Base-by-base conservation (phyloP, 2,888 invertebrate genomes). In the Chloroclystis v-ata region DNA sequence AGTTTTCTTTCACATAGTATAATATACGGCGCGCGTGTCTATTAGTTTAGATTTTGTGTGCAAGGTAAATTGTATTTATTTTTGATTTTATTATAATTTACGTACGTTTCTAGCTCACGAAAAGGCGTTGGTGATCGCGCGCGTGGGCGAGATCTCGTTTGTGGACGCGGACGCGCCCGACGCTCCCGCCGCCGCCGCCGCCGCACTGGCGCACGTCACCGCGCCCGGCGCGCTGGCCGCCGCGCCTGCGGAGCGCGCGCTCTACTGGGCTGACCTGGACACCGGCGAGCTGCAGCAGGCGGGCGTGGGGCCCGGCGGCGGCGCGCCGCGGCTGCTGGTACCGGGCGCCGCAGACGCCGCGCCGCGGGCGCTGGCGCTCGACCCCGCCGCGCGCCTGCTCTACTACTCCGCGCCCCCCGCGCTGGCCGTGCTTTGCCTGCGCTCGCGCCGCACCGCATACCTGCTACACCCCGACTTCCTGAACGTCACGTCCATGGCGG, bases 111-210 rank as follows among this genome's bases (percentile, higher is more conserved):
- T 84, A 90, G 94, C 91, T 48, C 94, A 95, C 78, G 94, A 95
- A 75, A 90, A 91, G 65, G 94, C 96, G 44, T 78, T 97, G 54
- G 84, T 97, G 56, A 92, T 96, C 66, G 93, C 93, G 1, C 89
- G 92, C 66, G 86, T 89, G 28, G 92, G 92, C 60, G 94, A 94
- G 82, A 94, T 97, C 59, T 91, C 95, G 40, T 97, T 96, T 33
- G 93, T 97, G 49, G 95, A 96, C 78, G 79, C 95, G 57, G 89
- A 90, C 50, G 91, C 92, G 73, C 94, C 94, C 2, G 90, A 91
- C 70, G 92, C 91, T 75, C 93, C 93, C 71, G 92, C 94, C 30
- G 94, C 96, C 61, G 95, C 97, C 7, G 93, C 96, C 12, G 92
- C 96, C 56, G 91, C 94, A 47, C 82, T 91, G 37, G 92, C 93